Conservation (phyloP, 2,113 vertebrate genomes). For the Sapayoa aenigma region DNA sequence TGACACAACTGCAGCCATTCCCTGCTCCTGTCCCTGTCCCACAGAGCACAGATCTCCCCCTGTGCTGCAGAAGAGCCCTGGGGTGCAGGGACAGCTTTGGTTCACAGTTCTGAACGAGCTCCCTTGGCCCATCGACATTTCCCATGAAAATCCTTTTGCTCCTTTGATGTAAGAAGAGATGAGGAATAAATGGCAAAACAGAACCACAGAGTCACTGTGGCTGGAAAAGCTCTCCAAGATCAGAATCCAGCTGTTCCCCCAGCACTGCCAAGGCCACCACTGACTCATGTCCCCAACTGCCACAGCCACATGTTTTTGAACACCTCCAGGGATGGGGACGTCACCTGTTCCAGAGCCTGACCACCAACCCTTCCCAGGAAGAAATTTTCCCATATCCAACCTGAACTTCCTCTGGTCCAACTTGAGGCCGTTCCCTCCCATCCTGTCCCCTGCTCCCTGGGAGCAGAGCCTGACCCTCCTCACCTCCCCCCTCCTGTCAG, state of each 20-base stretch:
- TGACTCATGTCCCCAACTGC: not conserved
- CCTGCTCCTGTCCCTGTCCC: not conserved
- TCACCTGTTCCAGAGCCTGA: not conserved
- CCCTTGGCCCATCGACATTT: not conserved
- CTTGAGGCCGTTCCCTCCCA: not conserved
- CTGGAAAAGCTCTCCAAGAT: not conserved
- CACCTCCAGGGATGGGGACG: not conserved
- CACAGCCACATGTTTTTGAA: not conserved
- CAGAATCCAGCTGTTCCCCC: not conserved
- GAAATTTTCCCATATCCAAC: fast-evolving
- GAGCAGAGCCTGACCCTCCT: not conserved
- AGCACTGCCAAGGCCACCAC: not conserved
- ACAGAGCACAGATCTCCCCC: not conserved
- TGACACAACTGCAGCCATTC: too few relatives aligned
- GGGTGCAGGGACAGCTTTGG: not conserved
- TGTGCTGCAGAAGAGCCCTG: not conserved
- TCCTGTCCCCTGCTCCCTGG: not conserved
- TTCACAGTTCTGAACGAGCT: not conserved
- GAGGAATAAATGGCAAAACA: not conserved
- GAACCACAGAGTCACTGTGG: not conserved
- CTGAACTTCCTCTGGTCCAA: not conserved
- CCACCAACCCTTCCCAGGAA: fast-evolving
- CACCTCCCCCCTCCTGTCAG: not conserved
- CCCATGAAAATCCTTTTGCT: not conserved
- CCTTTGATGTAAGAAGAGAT: not conserved